Conservation (phyloP, 2,113 vertebrate genomes). For the Psammodynastes pulverulentus region DNA sequence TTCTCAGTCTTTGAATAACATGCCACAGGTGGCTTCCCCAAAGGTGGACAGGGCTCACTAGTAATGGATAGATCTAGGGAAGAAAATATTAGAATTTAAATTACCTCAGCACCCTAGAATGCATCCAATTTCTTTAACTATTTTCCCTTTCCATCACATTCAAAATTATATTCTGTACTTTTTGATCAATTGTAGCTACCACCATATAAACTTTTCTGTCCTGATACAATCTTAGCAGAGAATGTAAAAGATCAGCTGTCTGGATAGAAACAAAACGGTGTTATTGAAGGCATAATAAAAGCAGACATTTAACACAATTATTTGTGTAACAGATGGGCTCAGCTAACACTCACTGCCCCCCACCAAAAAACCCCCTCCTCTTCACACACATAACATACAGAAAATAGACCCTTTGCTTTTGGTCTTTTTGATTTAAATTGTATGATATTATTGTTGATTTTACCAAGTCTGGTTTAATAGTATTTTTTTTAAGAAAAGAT, state of each 20-base stretch:
- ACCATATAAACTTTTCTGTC: slow-evolving; percentile 56
- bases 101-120: neutral
- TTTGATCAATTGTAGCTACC: neutral
- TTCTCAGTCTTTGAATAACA: neutral
- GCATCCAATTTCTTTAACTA: neutral
- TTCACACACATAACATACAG: neutral
- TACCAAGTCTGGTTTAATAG: neutral
- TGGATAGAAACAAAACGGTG: neutral
- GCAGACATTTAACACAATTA: slow-evolving; percentile 29
- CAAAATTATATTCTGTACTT: neutral
- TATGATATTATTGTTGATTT: slow-evolving; percentile 9
- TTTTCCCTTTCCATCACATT: neutral
- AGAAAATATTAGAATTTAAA: neutral
- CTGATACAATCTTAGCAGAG: slow-evolving; percentile 17
- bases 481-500: neutral
- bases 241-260: slow-evolving; percentile 37
- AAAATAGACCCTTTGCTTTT: slow-evolving; percentile 9
- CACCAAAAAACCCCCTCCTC: neutral
- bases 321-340: slow-evolving; percentile 21
- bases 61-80: neutral
- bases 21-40: neutral
- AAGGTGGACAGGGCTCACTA: neutral
- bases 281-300: slow-evolving; percentile 30
- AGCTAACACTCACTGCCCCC: slow-evolving; percentile 17
- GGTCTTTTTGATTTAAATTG: neutral